Evolutionary conservation across 1,140 invertebrate genomes (phyloP), one percentile per base, ranked within the genome.

Genomic region (Lasioglossum baleicum): DNA sequence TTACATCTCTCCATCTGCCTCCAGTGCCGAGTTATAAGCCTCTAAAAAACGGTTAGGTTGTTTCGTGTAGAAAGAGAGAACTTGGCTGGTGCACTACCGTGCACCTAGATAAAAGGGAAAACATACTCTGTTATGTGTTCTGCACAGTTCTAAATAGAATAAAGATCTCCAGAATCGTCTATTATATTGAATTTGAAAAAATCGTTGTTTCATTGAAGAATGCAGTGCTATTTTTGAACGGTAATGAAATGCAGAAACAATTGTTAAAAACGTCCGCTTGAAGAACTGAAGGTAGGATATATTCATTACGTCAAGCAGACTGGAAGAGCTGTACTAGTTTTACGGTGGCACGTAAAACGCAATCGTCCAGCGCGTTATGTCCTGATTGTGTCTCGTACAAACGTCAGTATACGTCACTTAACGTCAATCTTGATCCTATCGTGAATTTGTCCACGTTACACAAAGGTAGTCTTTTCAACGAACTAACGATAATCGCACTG

Each of bases 261-360:
- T 20, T 58, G n/a, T 58, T 58, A 8, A 7, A 58, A n/a, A 58
- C 20, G n/a, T n/a, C 2, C 56, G 56, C 7, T n/a, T n/a, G 56
- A n/a, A 58, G 22, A n/a, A n/a, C 17, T 20, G n/a, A n/a, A 8
- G 17, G 56, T 7, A 58, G 56, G 20, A n/a, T 2, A 58, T 58
- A 20, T 58, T n/a, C 56, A 58, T 58, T 58, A 58, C n/a, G 20
- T n/a, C 20, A 58, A 58, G 20, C 56, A 58, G 56, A 58, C 56
- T 58, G 56, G 56, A 58, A 58, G 56, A n/a, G n/a, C 56, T 58
- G 17, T n/a, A 58, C 56, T 58, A 58, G 17, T 58, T 58, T 58
- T 58, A 58, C 56, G 56, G 56, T 58, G 56, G 56, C n/a, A 58
- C 56, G n/a, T 58, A 58, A 58, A 58, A 58, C 56, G 56, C 56